A percentile compares a stretch with the other conserved stretches of the same genome.
phyloP scores from a whole-genome alignment of 2,113 vertebrate genomes.

The Cyphomyrus plagiostoma region DNA sequence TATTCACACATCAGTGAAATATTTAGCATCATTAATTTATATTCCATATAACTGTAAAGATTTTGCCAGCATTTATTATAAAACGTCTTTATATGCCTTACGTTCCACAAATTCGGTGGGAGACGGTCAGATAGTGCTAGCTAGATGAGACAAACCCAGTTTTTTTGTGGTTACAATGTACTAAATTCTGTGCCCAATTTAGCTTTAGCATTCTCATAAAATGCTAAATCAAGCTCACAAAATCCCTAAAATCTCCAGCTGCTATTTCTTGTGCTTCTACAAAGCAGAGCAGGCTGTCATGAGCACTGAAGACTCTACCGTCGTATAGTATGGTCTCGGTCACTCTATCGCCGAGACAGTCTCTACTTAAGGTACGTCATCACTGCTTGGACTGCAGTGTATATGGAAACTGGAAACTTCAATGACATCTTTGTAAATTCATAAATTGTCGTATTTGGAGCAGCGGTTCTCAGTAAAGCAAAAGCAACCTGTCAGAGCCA shows the following conservation, averaged over 20 bases:
- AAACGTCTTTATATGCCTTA: neutral
- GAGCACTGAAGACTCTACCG: neutral
- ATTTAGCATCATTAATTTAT: neutral
- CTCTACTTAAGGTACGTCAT: neutral
- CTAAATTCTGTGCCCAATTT: neutral
- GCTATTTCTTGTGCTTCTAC: neutral
- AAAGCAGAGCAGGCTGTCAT: neutral
- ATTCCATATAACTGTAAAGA: neutral
- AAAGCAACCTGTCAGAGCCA: neutral
- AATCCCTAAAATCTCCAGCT: neutral
- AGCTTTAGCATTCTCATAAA: neutral
- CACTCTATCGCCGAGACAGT: neutral
- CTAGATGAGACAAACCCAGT: neutral
- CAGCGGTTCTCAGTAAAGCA: neutral
- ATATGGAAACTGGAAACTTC: neutral
- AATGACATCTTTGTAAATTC: neutral
- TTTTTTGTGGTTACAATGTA: neutral
- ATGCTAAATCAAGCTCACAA: neutral
- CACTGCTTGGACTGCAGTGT: neutral
- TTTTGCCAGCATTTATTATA: neutral
- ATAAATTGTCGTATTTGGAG: neutral
- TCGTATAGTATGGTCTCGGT: neutral
- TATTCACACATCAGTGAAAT: neutral
- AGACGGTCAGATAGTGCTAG: neutral
- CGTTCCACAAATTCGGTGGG: neutral